Percentiles rank a stretch among this genome's conserved stretches.
Conservation (phyloP, 1,140 invertebrate genomes). For the Cydia fagiglandana region DNA sequence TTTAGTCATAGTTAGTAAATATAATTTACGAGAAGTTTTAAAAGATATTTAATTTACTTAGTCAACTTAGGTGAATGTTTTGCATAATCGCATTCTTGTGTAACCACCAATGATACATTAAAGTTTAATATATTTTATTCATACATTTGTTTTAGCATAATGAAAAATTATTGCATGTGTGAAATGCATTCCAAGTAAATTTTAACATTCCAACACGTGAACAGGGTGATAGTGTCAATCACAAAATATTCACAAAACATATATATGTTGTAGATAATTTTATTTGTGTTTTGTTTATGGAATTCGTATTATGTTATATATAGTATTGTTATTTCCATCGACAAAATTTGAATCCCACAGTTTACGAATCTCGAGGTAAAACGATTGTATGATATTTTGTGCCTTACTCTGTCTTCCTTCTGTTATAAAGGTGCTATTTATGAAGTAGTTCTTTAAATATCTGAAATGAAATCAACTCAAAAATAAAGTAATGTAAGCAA, state of each 20-base stretch:
- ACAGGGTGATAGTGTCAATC: conserved; percentile 24
- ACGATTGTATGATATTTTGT: conserved; percentile 35
- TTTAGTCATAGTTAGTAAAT: conserved; percentile 56
- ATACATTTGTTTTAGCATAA: conserved; percentile 24
- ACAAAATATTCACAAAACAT: conserved; percentile 21
- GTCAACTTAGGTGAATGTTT: conserved; percentile 28
- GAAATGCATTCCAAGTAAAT: conserved; percentile 25
- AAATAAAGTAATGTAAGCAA: neutral
- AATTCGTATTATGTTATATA: conserved; percentile 71
- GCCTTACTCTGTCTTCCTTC: conserved; percentile 41
- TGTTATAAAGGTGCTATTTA: conserved; percentile 63
- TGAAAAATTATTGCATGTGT: conserved; percentile 22
- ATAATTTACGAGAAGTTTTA: conserved; percentile 24
- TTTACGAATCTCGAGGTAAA: conserved; percentile 17
- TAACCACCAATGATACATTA: conserved; percentile 35
- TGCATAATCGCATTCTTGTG: conserved; percentile 25
- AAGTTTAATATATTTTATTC: conserved; percentile 28
- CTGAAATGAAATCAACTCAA: neutral
- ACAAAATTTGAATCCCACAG: conserved; percentile 41
- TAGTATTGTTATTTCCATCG: conserved; percentile 67
- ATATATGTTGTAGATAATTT: conserved; percentile 37
- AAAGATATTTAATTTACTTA: conserved; percentile 28
- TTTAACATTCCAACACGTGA: neutral
- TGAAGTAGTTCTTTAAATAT: conserved; percentile 34
- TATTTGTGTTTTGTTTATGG: conserved; percentile 51